Evolutionary conservation across 2,797 vertebrate species (phyloP), one percentile per base, ranked within the genome.

Genomic region (Coendou prehensilis): DNA sequence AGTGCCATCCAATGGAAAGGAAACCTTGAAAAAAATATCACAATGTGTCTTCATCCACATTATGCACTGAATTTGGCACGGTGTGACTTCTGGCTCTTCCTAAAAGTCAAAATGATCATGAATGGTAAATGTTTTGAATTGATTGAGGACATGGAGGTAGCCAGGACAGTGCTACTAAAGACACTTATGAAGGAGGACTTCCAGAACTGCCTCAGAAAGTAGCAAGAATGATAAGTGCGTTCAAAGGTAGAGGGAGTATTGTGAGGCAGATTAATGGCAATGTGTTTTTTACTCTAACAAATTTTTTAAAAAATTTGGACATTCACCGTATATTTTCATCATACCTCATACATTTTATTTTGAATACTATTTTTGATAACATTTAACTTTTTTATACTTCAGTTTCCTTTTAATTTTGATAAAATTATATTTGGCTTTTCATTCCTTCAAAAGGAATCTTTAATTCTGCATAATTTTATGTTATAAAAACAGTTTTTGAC

Each of bases 351-450:
- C 2, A 75, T 1, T 76, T 9, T 78, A 71, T 61, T 82, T 89
- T 33, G 50, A 87, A 76, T 71, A 87, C 52, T 79, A 28, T 75
- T 73, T 79, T 93, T 92, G 26, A 87, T 57, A 79, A 88, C 59
- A 90, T 26, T 79, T 63, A 95, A 23, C 28, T 57, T 86, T 82
- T 59, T 56, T 37, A 5, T 37, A 52, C 47, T 94, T 91, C 28
- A 23, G 28, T 69, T 81, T 91, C 56, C 47, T 78, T 93, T 75
- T 67, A 59, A 59, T 96, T 86, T 86, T 89, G 56, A 67, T 87
- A 91, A 96, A 97, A 94, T 71, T 13, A 78, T n/a, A 90, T 56
- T 88, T 93, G 5, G 4, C 6, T 86, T 91, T 94, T 64, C 15
- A 87, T 71, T 92, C 90, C 28, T 71, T 92, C 73, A 85, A 89